Percentiles rank a stretch among this genome's conserved stretches.
phyloP scores from a whole-genome alignment of 2,888 invertebrate species.

The Himalopsyche japonica region DNA sequence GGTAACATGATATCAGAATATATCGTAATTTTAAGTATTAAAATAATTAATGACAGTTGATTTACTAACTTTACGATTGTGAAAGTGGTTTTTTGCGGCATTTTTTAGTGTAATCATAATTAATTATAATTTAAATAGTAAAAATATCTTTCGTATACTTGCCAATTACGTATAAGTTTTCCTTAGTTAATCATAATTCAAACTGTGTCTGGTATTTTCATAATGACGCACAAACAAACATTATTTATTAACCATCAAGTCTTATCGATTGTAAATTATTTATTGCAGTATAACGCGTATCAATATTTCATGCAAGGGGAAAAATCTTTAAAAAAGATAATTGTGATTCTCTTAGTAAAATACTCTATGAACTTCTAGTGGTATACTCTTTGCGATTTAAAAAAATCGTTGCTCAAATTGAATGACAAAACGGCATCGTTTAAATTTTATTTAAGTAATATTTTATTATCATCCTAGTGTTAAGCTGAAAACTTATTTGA shows the following conservation, averaged over 20 bases:
- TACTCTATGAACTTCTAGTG: neutral
- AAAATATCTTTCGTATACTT: constrained; percentile 40
- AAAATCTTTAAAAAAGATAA: neutral
- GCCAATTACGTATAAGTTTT: constrained; percentile 30
- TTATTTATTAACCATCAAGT: neutral
- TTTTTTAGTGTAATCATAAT: constrained; percentile 6
- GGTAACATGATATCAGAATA: no score
- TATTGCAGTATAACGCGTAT: neutral
- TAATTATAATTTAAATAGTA: constrained; percentile 16
- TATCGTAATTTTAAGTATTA: no score
- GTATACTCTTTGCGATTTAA: neutral
- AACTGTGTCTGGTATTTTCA: neutral
- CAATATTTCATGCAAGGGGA: neutral
- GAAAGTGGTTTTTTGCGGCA: neutral
- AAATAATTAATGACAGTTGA: no score
- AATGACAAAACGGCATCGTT: constrained; percentile 26
- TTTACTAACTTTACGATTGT: neutral
- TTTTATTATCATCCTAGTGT: constrained; percentile 30
- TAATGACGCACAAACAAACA: neutral
- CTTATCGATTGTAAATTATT: neutral
- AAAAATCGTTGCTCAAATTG: constrained; percentile 2
- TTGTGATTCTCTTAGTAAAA: neutral
- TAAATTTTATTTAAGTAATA: constrained; percentile 13
- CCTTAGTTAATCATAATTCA: neutral
- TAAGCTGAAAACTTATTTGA: constrained; percentile 37